Evolutionary conservation across 2,888 invertebrate species (phyloP).

Genomic region (Xestia c-nigrum): DNA sequence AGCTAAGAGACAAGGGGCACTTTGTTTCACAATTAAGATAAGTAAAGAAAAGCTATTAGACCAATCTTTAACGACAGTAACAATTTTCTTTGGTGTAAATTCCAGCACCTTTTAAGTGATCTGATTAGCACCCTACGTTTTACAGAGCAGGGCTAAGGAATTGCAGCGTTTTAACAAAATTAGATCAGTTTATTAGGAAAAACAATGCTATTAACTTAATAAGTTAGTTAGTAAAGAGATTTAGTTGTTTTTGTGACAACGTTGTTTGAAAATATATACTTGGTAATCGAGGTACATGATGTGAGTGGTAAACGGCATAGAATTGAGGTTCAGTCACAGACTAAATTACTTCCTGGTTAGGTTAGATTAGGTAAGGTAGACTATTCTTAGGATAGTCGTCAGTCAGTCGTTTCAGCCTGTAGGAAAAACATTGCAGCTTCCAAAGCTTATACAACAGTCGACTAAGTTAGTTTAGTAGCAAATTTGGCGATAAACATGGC

Average conservation of each 20-base stretch:
- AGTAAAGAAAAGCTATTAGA: conserved; percentile 22
- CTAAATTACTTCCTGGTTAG: neutral
- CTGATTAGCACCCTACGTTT: conserved; percentile 4
- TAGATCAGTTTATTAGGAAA: neutral
- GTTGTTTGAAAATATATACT: neutral
- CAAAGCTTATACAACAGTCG: neutral
- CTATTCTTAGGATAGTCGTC: neutral
- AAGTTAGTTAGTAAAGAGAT: neutral
- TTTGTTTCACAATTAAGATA: conserved; percentile 51
- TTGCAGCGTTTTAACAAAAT: neutral
- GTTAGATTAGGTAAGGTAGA: neutral
- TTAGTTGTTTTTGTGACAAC: neutral
- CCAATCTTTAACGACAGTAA: conserved; percentile 21
- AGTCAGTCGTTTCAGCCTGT: neutral
- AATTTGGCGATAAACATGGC: too few relatives aligned
- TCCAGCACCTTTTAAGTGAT: conserved; percentile 13
- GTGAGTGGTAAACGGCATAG: neutral
- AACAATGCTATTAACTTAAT: fast-evolving
- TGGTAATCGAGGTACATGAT: neutral
- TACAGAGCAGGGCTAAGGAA: neutral
- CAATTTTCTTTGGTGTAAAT: conserved; percentile 24
- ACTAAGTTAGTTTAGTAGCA: neutral
- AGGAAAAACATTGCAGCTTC: neutral
- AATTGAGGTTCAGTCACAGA: neutral
- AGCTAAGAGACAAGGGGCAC: conserved; percentile 6